These are phyloP conservation scores for Drosophila erecta DNA, from an alignment of 1,140 invertebrate species.

Conservation along the genomic window DNA sequence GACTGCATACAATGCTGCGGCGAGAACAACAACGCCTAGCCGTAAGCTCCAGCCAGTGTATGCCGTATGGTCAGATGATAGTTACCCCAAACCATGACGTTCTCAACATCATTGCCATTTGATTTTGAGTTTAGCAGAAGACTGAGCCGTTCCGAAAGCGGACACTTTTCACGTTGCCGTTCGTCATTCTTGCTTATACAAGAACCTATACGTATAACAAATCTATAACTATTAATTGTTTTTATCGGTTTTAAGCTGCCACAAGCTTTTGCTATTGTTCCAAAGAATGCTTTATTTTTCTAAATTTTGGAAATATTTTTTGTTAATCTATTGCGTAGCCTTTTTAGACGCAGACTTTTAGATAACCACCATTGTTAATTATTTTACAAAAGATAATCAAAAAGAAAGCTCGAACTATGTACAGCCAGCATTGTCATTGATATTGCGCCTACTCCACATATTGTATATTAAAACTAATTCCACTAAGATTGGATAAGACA, in stretches of 20 bases:
- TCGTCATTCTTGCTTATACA: constrained; percentile 71
- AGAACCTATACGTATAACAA: constrained; percentile 32
- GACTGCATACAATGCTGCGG: constrained; percentile 85
- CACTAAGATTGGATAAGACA: constrained; percentile 65
- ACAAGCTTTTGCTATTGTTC: constrained; percentile 63
- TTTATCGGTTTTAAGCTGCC: constrained; percentile 58
- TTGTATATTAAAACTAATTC: constrained; percentile 62
- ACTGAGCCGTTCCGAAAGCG: constrained; percentile 68
- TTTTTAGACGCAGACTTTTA: constrained; percentile 59
- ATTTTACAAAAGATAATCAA: constrained; percentile 64
- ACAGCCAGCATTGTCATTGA: constrained; percentile 63
- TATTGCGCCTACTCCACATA: constrained; percentile 63
- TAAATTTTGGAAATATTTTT: constrained; percentile 41
- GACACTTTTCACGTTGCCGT: constrained; percentile 79
- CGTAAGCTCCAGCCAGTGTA: constrained; percentile 34
- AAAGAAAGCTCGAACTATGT: constrained; percentile 58
- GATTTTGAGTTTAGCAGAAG: constrained; percentile 76
- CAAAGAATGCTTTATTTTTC: constrained; percentile 65
- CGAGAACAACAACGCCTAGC: constrained; percentile 83
- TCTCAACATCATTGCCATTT: constrained; percentile 47
- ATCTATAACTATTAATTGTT: constrained; percentile 50
- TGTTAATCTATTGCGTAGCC: constrained; percentile 43
- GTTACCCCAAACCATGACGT: constrained; percentile 27
- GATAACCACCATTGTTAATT: constrained; percentile 62
- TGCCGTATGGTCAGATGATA: constrained; percentile 53